These are phyloP conservation scores for Lathronympha strigana DNA, from an alignment of 2,888 invertebrate species.

Conservation along the genomic window DNA sequence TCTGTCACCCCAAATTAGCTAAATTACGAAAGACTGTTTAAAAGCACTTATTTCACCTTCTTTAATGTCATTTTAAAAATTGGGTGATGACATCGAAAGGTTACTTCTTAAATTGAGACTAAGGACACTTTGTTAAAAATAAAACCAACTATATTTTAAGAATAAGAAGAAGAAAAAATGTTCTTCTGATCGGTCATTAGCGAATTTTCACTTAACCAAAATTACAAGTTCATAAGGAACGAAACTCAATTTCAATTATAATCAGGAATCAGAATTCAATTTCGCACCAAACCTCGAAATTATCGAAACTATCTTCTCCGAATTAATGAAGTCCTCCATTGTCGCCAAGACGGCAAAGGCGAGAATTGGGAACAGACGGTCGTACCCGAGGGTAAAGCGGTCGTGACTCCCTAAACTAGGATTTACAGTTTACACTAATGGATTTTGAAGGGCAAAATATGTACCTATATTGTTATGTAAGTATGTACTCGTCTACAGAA, in stretches of 20 bases:
- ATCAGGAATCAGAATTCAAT: neutral
- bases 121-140: constrained; percentile 1
- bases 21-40: neutral
- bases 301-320: constrained; percentile 18
- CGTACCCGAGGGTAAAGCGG: constrained; percentile 1
- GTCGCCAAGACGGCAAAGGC: neutral
- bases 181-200: neutral
- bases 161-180: neutral
- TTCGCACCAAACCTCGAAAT: constrained; percentile 4
- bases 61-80: constrained; percentile 18
- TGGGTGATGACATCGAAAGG: constrained; percentile 1
- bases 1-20: neutral
- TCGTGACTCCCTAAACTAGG: constrained; percentile 1
- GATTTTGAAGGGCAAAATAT: constrained; percentile 1
- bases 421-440: neutral
- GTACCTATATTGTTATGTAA: neutral
- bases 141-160: neutral
- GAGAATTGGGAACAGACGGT: constrained; percentile 14
- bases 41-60: neutral
- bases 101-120: constrained; percentile 2
- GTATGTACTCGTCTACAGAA: too few relatives aligned
- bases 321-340: constrained; percentile 20
- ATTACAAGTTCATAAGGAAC: neutral
- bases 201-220: too few relatives aligned
- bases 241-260: constrained; percentile 7